These are phyloP conservation scores for Coranthus polyacanthus DNA, from an alignment of 2,797 vertebrate species.

Conservation along the genomic window DNA sequence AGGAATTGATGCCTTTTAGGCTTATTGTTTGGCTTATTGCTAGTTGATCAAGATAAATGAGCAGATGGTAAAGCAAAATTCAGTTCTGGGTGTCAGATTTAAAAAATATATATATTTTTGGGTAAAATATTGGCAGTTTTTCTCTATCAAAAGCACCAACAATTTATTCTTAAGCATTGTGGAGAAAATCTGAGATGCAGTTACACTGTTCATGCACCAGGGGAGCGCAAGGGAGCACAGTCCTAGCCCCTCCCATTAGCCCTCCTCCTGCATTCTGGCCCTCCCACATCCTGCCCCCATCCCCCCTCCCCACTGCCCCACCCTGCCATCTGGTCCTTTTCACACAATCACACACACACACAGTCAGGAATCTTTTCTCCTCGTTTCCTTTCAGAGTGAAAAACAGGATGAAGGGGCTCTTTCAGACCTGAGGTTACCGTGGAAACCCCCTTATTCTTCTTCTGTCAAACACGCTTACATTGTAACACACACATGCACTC, in stretches of 20 bases:
- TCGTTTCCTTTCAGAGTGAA: conserved; percentile 85
- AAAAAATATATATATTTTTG: background rate
- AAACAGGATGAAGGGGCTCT: conserved; percentile 87
- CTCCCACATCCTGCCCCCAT: conserved; percentile 81
- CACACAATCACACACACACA: conserved; percentile 69
- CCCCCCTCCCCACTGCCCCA: conserved; percentile 81
- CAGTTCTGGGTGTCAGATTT: background rate
- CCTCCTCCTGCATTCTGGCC: conserved; percentile 69
- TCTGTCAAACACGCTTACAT: conserved; percentile 74
- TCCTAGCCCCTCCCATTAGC: conserved; percentile 73
- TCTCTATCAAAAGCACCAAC: background rate
- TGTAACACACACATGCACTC: conserved; percentile 47
- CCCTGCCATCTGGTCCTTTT: conserved; percentile 88
- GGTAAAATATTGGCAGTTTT: fast-evolving
- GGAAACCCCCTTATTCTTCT: conserved; percentile 82
- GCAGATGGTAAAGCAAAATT: background rate
- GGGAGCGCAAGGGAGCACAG: conserved; percentile 94
- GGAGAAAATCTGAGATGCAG: conserved; percentile 62
- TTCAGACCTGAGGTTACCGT: conserved; percentile 83
- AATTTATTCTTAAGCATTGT: background rate
- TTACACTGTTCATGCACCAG: conserved; percentile 86
- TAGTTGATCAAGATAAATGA: background rate
- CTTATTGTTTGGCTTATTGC: conserved; percentile 1
- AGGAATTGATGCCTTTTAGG: background rate
- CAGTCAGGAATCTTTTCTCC: conserved; percentile 75